Percentiles rank a stretch among this genome's conserved stretches.
Evolutionary conservation across 2,888 invertebrate species (phyloP).

Genomic region (Amblyjoppa fuscipennis): DNA sequence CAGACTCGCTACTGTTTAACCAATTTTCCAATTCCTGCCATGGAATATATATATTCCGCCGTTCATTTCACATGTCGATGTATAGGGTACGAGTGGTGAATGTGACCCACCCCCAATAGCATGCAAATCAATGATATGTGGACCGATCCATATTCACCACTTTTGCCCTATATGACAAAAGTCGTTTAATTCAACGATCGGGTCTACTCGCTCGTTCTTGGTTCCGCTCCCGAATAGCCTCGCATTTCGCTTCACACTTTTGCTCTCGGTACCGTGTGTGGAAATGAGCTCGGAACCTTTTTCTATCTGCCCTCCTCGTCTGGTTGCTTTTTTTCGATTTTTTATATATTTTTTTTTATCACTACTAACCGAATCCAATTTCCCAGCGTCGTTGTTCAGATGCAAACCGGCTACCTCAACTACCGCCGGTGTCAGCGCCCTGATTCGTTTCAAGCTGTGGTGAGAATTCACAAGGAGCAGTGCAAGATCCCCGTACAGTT

Average conservation of each 20-base stretch:
- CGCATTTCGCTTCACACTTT: slow-evolving; percentile 18
- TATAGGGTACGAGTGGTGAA: too few species aligned
- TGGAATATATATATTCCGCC: background rate
- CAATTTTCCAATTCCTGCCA: slow-evolving; percentile 79
- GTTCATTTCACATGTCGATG: background rate
- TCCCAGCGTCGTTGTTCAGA: slow-evolving; percentile 62
- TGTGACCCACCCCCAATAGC: too few species aligned
- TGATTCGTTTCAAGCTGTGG: slow-evolving; percentile 86
- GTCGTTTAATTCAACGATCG: slow-evolving; percentile 12
- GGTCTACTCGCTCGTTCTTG: slow-evolving; percentile 11
- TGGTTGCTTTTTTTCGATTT: background rate
- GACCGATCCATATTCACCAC: background rate
- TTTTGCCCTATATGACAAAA: background rate
- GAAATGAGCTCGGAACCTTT: slow-evolving; percentile 6
- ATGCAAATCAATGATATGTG: too few species aligned
- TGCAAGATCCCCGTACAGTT: slow-evolving; percentile 77
- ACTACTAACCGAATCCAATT: slow-evolving; percentile 66
- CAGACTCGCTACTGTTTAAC: slow-evolving; percentile 77
- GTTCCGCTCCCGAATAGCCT: background rate
- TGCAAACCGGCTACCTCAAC: slow-evolving; percentile 87
- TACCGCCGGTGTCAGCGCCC: slow-evolving; percentile 85
- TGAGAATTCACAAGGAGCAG: slow-evolving; percentile 86
- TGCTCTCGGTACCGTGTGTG: background rate
- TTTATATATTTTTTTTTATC: background rate
- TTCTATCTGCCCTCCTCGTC: background rate